Evolutionary conservation across 2,797 vertebrate genomes (phyloP).

Genomic region (Poecilia picta): DNA sequence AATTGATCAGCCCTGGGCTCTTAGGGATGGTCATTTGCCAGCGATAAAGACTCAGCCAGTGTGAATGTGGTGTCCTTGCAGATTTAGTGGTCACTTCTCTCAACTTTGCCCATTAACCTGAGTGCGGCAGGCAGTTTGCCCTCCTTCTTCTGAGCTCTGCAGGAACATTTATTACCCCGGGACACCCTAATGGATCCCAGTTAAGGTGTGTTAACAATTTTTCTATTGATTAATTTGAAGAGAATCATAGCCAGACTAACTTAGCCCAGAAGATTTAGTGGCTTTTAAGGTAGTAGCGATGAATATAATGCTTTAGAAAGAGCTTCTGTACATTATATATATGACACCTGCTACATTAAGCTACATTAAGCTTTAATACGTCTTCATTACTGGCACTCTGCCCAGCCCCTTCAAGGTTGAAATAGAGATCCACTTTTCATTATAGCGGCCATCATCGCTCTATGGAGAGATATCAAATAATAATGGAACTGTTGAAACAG

Average conservation of each 20-base stretch:
- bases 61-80: conserved; percentile 81
- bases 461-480: conserved; percentile 82
- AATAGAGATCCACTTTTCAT: conserved; percentile 90
- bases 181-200: conserved; percentile 96
- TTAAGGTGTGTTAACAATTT: conserved; percentile 99
- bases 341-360: conserved; percentile 99
- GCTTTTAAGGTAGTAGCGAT: conserved; percentile 99
- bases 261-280: conserved; percentile 95
- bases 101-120: conserved; percentile 87
- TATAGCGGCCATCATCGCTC: conserved; percentile 78
- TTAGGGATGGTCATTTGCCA: conserved; percentile 61
- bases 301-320: conserved; percentile 99
- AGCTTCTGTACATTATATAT: conserved; percentile 99
- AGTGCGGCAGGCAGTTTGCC: conserved; percentile 82
- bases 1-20: conserved; percentile 64
- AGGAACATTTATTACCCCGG: conserved; percentile 93
- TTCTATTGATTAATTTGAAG: conserved; percentile 96
- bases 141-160: conserved; percentile 70
- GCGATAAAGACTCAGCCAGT: conserved; percentile 56
- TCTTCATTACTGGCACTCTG: conserved; percentile 99
- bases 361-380: conserved; percentile 99
- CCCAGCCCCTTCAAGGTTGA: conserved; percentile 98
- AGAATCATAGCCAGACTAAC: conserved; percentile 92
- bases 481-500: conserved; percentile 83
- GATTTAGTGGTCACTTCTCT: conserved; percentile 85